Conservation (phyloP, 2,888 invertebrate species). For the Zele albiditarsus region DNA sequence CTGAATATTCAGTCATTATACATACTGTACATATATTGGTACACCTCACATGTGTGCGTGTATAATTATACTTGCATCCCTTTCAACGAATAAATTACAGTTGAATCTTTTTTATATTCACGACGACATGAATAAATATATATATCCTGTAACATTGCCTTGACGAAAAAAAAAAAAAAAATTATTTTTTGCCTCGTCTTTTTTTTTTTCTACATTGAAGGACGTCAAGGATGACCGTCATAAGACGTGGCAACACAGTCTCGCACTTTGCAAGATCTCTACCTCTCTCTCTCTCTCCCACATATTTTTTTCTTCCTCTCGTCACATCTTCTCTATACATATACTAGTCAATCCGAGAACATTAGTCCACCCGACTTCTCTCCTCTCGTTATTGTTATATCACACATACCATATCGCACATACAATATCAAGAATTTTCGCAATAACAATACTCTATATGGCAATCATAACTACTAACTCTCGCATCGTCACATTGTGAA, state of each 20-base stretch:
- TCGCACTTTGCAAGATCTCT: slow-evolving; percentile 29
- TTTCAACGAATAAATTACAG: slow-evolving; percentile 1
- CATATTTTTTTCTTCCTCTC: background rate
- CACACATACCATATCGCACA: no score
- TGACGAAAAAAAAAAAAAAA: background rate
- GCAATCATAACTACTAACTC: slow-evolving; percentile 11
- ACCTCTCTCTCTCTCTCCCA: background rate
- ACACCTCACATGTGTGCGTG: background rate
- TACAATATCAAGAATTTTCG: background rate
- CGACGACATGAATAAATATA: background rate
- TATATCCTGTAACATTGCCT: background rate
- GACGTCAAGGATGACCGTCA: slow-evolving; percentile 40
- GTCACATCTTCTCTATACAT: background rate
- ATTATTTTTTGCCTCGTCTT: background rate
- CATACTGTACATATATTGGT: background rate
- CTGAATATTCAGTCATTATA: slow-evolving; percentile 5
- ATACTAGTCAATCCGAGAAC: slow-evolving; percentile 42
- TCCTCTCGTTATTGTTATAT: background rate
- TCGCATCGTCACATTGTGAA: slow-evolving; percentile 17
- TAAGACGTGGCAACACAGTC: slow-evolving; percentile 39
- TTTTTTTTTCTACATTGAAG: slow-evolving; percentile 17
- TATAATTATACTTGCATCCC: slow-evolving; percentile 9
- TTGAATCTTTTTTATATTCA: slow-evolving; percentile 4
- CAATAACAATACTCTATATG: slow-evolving; percentile 18
- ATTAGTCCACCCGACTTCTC: slow-evolving; percentile 39